Percentiles rank a stretch among this genome's conserved stretches.
phyloP scores from a whole-genome alignment of 2,888 invertebrate species.

The Drosophila kanekoi region DNA sequence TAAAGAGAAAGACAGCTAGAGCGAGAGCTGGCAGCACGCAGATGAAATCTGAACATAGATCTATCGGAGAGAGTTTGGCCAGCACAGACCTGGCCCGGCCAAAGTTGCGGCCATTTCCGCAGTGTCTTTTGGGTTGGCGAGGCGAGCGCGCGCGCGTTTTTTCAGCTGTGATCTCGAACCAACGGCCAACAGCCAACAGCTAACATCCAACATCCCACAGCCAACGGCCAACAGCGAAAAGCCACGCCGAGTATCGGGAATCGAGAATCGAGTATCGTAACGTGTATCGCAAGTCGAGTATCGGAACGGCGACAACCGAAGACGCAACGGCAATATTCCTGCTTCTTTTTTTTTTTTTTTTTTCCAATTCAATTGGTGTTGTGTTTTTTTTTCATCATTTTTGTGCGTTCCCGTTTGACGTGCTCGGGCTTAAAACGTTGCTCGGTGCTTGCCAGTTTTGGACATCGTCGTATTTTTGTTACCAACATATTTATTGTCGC shows the following conservation, averaged over 20 bases:
- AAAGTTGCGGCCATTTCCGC: constrained; percentile 61
- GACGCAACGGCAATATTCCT: constrained; percentile 27
- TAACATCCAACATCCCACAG: constrained; percentile 6
- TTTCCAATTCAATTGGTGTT: constrained; percentile 6
- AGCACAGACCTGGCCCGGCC: constrained; percentile 41
- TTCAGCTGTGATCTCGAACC: constrained; percentile 62
- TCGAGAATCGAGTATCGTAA: constrained; percentile 6
- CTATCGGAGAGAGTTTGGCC: constrained; percentile 55
- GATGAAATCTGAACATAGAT: constrained; percentile 58
- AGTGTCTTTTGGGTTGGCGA: constrained; percentile 83
- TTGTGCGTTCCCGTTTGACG: constrained; percentile 5
- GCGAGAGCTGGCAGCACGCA: constrained; percentile 22
- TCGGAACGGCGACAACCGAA: constrained; percentile 12
- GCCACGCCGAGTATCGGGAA: constrained; percentile 7
- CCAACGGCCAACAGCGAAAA: constrained; percentile 7
- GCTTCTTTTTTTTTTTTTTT: constrained; percentile 3
- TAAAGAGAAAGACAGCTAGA: constrained; percentile 11
- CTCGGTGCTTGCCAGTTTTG: constrained; percentile 8
- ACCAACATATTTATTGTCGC: neutral
- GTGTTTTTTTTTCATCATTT: neutral
- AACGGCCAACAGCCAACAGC: constrained; percentile 27
- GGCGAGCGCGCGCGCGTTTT: constrained; percentile 77
- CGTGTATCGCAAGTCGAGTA: constrained; percentile 28
- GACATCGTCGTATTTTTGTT: neutral
- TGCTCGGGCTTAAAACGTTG: constrained; percentile 22